Evolutionary conservation across 2,888 invertebrate genomes (phyloP), one percentile per base, ranked within the genome.

Genomic region (Ectropis crepuscularia): DNA sequence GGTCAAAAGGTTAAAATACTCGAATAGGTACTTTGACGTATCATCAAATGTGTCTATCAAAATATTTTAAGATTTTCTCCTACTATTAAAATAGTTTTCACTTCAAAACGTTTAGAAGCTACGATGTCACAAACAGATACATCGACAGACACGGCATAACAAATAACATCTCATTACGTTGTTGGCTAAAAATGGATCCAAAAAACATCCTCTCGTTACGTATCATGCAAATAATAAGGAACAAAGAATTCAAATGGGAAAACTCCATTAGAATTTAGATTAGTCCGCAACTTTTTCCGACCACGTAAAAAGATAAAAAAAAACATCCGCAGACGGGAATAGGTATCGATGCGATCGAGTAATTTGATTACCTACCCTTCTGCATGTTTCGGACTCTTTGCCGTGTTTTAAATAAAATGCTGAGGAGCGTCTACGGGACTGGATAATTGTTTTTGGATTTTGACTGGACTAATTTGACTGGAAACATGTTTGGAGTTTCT

Each of bases 201-300:
- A 60, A 66, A 68, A 66, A 28, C 16, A 2, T 28, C 16, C 16
- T 28, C 16, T 63, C 67, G 62, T 12, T 9, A 48, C 54, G 61
- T 54, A 50, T 53, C 6, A 6, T n/a, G 53, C 49, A 45, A 51
- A 48, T 61, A 57, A 66, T 63, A 63, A 64, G 64, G 57, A 57
- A 66, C 68, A 63, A 72, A 69, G 67, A 70, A 65, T 68, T 61
- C 67, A 61, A 65, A 68, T 64, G 36, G 38, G 59, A 28, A 38
- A 70, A 71, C 71, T 67, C 71, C 60, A 71, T 73, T 73, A 71
- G 69, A 71, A 71, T 71, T 65, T 73, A 70, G 65, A 71, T 73
- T 69, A 69, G 71, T 70, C 71, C 61, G 65, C 65, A 70, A 70
- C 66, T 73, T 70, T 72, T 69, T 70, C 62, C 61, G 59, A 48